These are phyloP conservation scores for Ferdinandea cuprea DNA, from an alignment of 2,888 invertebrate species.

Conservation along the genomic window DNA sequence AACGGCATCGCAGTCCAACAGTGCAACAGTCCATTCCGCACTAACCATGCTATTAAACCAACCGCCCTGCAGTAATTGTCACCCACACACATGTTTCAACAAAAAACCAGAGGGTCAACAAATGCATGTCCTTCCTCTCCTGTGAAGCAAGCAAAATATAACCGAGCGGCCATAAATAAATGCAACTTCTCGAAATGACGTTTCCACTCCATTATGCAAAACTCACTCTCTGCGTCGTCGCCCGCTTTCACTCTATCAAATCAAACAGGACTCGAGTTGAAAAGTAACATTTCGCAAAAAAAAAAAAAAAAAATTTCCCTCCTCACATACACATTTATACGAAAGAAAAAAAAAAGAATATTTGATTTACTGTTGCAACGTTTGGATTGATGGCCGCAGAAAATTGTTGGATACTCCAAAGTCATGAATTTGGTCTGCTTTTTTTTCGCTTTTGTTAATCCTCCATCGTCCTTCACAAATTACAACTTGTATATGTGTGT, in stretches of 20 bases:
- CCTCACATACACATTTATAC: background rate
- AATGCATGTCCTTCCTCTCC: slow-evolving; percentile 53
- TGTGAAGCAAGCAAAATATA: slow-evolving; percentile 11
- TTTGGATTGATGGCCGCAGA: slow-evolving; percentile 72
- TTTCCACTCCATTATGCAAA: slow-evolving; percentile 75
- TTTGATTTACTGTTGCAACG: slow-evolving; percentile 74
- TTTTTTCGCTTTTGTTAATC: background rate
- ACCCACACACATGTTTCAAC: slow-evolving; percentile 63
- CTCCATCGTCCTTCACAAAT: slow-evolving; percentile 55
- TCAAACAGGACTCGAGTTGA: slow-evolving; percentile 50
- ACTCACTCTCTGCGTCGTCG: background rate
- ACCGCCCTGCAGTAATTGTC: slow-evolving; percentile 64
- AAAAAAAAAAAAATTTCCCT: slow-evolving; percentile 5
- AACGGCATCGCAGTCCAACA: background rate
- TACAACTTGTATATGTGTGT: slow-evolving; percentile 55
- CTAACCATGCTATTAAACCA: slow-evolving; percentile 50
- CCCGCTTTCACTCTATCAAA: slow-evolving; percentile 36
- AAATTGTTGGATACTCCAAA: slow-evolving; percentile 70
- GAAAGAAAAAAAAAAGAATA: slow-evolving; percentile 55
- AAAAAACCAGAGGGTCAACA: slow-evolving; percentile 32
- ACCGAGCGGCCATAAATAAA: slow-evolving; percentile 66
- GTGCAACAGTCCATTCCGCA: background rate
- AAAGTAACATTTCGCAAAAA: slow-evolving; percentile 34
- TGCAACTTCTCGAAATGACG: slow-evolving; percentile 74
- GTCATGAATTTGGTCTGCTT: slow-evolving; percentile 60